A percentile compares a stretch with the other conserved stretches of the same genome.
Evolutionary conservation across 2,797 vertebrate species (phyloP).

Genomic region (Mus minutoides): DNA sequence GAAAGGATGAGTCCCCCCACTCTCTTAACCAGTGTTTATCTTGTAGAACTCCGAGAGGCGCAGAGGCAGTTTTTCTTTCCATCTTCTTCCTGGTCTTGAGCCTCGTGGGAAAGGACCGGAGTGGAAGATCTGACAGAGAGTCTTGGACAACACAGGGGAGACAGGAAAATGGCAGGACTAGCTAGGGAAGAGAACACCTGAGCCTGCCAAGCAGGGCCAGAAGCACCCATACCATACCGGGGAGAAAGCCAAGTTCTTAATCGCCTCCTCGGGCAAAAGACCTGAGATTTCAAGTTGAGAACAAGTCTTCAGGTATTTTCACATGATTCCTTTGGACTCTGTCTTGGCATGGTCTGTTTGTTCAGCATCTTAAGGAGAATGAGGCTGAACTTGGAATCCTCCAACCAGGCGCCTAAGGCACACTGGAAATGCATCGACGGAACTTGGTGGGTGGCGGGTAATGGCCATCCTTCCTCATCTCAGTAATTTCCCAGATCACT

Average conservation of each 20-base stretch:
- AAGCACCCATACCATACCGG: not conserved
- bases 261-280: constrained; percentile 43
- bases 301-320: constrained; percentile 48
- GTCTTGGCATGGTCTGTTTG: constrained; percentile 31
- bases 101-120: not conserved
- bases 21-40: constrained; percentile 6
- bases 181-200: not conserved
- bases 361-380: not conserved
- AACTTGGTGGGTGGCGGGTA: constrained; percentile 77
- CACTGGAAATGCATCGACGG: constrained; percentile 68
- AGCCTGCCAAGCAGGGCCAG: not conserved
- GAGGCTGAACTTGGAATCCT: not conserved
- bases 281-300: constrained; percentile 40
- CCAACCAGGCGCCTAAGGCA: constrained; percentile 61
- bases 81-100: not conserved
- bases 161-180: not conserved
- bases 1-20: not conserved
- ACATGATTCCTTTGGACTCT: constrained; percentile 58
- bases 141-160: not conserved
- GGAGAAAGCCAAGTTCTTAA: constrained; percentile 61
- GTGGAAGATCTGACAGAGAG: not conserved
- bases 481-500: constrained; percentile 56
- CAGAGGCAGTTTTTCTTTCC: not conserved
- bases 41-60: not conserved
- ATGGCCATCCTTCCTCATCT: constrained; percentile 65